Conservation (phyloP, 2,113 vertebrate genomes). For the Clarias macrocephalus region DNA sequence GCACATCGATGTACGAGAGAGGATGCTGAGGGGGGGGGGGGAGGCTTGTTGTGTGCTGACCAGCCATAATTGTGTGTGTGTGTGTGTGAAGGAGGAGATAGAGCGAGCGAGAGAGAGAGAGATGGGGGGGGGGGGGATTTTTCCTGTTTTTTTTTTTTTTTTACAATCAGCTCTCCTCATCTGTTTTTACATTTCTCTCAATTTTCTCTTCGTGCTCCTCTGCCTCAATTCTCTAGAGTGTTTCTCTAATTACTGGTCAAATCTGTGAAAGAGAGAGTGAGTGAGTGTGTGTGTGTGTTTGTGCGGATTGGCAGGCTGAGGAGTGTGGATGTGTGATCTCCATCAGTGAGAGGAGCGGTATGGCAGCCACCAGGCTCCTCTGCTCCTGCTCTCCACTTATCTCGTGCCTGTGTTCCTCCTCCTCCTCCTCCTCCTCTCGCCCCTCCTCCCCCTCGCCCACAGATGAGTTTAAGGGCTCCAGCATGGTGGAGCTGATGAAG, state of each 20-base stretch:
- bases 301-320: background rate
- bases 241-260: slow-evolving; percentile 44
- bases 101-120: slow-evolving; percentile 7
- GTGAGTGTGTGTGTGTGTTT: background rate
- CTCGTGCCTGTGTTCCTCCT: slow-evolving; percentile 26
- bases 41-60: slow-evolving; percentile 20
- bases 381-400: slow-evolving; percentile 35
- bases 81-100: background rate
- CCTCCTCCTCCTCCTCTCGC: slow-evolving; percentile 14
- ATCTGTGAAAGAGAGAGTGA: slow-evolving; percentile 1
- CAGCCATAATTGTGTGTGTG: slow-evolving; percentile 21
- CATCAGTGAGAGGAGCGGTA: background rate
- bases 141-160: background rate
- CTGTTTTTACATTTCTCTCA: background rate
- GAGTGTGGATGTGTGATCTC: background rate
- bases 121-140: background rate
- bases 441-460: slow-evolving; percentile 38
- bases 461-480: slow-evolving; percentile 97
- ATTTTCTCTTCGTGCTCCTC: background rate
- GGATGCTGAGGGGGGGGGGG: background rate
- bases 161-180: background rate
- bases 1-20: slow-evolving; percentile 40
- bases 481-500: slow-evolving; percentile 95
- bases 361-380: slow-evolving; percentile 34
- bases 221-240: slow-evolving; percentile 24